Evolutionary conservation across 2,797 vertebrate genomes (phyloP), one percentile per base, ranked within the genome.

Genomic region (Parauchenoglanis ngamensis): DNA sequence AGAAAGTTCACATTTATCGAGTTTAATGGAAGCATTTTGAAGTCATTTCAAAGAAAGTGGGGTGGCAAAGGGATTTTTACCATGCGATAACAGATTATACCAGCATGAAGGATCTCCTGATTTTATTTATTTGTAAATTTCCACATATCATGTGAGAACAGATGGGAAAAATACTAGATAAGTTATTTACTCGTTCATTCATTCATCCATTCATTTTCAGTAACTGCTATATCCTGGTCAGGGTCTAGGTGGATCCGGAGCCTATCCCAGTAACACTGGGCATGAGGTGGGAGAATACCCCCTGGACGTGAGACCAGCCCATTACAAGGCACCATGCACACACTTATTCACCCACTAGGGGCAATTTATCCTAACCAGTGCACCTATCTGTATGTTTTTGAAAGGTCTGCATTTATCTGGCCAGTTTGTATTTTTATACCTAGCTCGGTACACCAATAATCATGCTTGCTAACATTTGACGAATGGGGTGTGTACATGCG

Each of bases 21-120:
- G 89, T 90, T 91, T 84, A 93, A 92, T 93, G 54, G 10, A 73
- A 63, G 21, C 73, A 70, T 85, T 87, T 85, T 92, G 91, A 89
- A 86, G 83, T 82, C 3, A 21, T 82, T 82, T 52, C 8, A 67
- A 89, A 57, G 89, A 81, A 92, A 91, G 90, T 92, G 91, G 88
- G 86, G 90, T 85, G 90, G 90, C 87, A 83, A 63, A 44, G 31
- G 17, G 31, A 23, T 79, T 8, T 76, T 76, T 52, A 76, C 12
- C 46, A 76, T 12, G 46, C 0, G n/a, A 78, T 78, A 56, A 19
- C 13, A 28, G n/a, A 10, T 21, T 78, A 59, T 25, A 13, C 68
- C 77, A 77, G 19, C 8, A 1, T 25, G 44, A 80, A 7, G 57
- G 35, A 56, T 80, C 31, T 25, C 56, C 25, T 40, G 8, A 57